Evolutionary conservation across 2,888 invertebrate genomes (phyloP).

Genomic region (Eupithecia dodoneata): DNA sequence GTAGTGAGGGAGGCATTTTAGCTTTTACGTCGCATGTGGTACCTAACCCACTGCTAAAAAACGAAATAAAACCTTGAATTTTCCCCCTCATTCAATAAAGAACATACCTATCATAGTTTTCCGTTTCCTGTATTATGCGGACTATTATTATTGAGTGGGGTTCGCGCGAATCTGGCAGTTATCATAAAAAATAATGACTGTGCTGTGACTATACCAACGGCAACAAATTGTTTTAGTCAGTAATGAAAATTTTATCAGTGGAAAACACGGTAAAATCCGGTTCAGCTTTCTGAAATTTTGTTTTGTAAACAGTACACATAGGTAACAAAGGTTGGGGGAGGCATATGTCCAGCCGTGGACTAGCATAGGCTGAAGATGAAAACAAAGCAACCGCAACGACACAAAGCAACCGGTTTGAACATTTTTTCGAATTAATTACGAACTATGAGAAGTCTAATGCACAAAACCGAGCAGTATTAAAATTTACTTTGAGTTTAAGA

Average conservation of each 20-base stretch:
- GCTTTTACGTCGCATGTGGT: neutral
- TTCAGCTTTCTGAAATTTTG: neutral
- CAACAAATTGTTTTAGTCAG: conserved; percentile 55
- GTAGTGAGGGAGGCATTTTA: neutral
- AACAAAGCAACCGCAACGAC: too few relatives aligned
- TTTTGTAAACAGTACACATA: neutral
- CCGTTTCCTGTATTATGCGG: conserved; percentile 44
- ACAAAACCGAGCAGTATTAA: too few relatives aligned
- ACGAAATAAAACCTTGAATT: conserved; percentile 18
- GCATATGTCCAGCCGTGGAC: too few relatives aligned
- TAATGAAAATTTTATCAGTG: conserved; percentile 47
- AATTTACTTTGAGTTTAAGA: too few relatives aligned
- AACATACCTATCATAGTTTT: conserved; percentile 41
- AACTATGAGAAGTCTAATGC: neutral
- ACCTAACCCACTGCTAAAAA: neutral
- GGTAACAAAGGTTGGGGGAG: too few relatives aligned
- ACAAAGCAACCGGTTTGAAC: neutral
- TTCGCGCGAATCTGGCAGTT: conserved; percentile 55
- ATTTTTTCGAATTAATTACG: neutral
- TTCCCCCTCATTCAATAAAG: conserved; percentile 27
- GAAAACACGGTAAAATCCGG: conserved; percentile 13
- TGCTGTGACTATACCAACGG: conserved; percentile 53
- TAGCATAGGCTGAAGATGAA: too few relatives aligned
- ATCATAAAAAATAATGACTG: conserved; percentile 62
- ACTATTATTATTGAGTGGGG: conserved; percentile 53